Conservation (phyloP, 2,888 invertebrate genomes). For the Hetaerina titia region DNA sequence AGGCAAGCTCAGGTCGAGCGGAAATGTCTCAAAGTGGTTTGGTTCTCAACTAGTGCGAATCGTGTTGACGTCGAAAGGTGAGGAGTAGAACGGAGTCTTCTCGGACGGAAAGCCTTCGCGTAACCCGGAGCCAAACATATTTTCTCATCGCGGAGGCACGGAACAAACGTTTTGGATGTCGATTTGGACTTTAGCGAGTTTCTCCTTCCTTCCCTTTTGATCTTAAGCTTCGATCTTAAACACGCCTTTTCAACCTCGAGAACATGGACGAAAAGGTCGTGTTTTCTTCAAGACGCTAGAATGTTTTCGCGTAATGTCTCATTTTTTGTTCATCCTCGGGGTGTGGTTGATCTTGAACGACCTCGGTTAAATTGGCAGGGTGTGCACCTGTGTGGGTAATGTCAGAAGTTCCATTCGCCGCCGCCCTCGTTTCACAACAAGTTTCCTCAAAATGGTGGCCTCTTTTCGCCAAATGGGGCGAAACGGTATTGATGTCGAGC, state of each 20-base stretch:
- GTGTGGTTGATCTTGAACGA: neutral
- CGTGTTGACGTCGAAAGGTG: neutral
- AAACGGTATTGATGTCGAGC: neutral
- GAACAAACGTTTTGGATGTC: no score
- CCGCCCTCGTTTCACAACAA: neutral
- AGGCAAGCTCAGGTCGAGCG: neutral
- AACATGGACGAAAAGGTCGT: no score
- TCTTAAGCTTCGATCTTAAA: no score
- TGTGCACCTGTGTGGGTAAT: neutral
- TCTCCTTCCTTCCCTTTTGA: no score
- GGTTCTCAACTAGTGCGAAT: neutral
- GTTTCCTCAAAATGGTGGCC: constrained; percentile 26
- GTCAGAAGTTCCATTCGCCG: neutral
- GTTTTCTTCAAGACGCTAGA: no score
- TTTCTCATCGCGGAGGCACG: no score
- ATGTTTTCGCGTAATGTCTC: no score
- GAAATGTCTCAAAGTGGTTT: neutral
- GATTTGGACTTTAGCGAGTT: no score
- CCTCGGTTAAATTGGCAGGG: constrained; percentile 7
- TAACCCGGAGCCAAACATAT: no score
- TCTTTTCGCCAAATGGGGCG: neutral
- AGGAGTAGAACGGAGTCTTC: neutral
- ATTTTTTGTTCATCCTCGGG: neutral
- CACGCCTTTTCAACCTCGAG: no score
- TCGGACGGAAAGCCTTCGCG: neutral